Evolutionary conservation across 2,113 vertebrate genomes (phyloP), one percentile per base, ranked within the genome.

Genomic region (Paratilapia polleni): DNA sequence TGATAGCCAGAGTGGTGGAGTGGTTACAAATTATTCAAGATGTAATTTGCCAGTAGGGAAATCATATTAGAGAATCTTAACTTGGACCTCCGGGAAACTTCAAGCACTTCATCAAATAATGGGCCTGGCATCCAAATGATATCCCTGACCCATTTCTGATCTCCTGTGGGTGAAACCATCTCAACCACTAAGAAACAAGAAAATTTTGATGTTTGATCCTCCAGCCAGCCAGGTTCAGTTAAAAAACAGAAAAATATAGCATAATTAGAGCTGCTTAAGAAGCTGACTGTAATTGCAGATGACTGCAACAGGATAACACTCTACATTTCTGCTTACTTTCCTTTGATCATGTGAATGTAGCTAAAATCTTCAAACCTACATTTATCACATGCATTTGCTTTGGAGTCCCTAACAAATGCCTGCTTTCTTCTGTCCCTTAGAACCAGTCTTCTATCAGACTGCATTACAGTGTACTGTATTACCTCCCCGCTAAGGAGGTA

Each of bases 11-110:
- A 77, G 78, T 89, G 41, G 79, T 74, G 87, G 62, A 91, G 75
- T 15, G 54, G 74, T 66, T 81, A 73, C 87, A 91, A 93, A 95
- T 94, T 92, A 94, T 92, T 94, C 78, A 94, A 87, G 88, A 91
- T 93, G 88, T 89, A 95, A 95, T 94, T 92, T 90, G 86, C 88
- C 84, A 84, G 78, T 8, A 59, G 86, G 88, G 86, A 91, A 93
- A 89, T 89, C 66, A 78, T 83, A 92, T 87, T 92, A 89, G 81
- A 89, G 77, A 75, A 89, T 93, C 93, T 93, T 88, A 92, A 91
- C 84, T 89, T 68, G 61, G 83, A 92, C 91, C 89, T 86, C 57
- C 6, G 84, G 91, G 89, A 88, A 91, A 92, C 87, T 82, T 92
- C 86, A 93, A 94, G 91, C 73, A 91, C 83, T 92, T 88, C 70